A percentile compares a stretch with the other conserved stretches of the same genome.
phyloP scores from a whole-genome alignment of 2,113 vertebrate species.

The Macquaria ambigua region DNA sequence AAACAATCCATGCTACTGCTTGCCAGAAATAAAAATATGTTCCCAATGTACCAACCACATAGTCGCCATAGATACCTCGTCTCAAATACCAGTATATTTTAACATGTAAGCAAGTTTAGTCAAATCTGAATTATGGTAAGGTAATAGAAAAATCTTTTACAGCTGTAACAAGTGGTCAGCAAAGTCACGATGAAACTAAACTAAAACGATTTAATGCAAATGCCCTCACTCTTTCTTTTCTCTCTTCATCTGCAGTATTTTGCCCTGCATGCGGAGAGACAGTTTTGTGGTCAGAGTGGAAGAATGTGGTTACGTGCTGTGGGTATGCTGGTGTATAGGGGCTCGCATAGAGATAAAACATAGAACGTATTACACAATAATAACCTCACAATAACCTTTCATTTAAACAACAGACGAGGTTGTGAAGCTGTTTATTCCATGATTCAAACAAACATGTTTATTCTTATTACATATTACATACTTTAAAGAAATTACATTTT shows the following conservation, averaged over 20 bases:
- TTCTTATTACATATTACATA: neutral
- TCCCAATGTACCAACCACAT: slow-evolving; percentile 26
- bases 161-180: slow-evolving; percentile 29
- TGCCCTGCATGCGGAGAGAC: slow-evolving; percentile 29
- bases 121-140: neutral
- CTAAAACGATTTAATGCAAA: slow-evolving; percentile 14
- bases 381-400: slow-evolving; percentile 11
- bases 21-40: slow-evolving; percentile 29
- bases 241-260: slow-evolving; percentile 26
- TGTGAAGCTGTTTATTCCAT: neutral
- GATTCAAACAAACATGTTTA: neutral
- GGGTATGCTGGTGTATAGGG: slow-evolving; percentile 45
- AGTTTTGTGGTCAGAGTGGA: slow-evolving; percentile 24
- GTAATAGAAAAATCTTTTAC: slow-evolving; percentile 30
- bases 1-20: slow-evolving; percentile 30
- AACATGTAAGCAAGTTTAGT: neutral
- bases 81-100: slow-evolving; percentile 2
- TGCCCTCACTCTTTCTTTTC: slow-evolving; percentile 7
- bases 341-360: slow-evolving; percentile 40
- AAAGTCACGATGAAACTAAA: slow-evolving; percentile 19
- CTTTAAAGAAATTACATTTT: no score
- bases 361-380: neutral
- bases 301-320: slow-evolving; percentile 53
- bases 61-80: neutral
- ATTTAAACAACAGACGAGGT: neutral